These are phyloP conservation scores for Coptodon rendalli DNA, from an alignment of 2,113 vertebrate species.

Conservation along the genomic window DNA sequence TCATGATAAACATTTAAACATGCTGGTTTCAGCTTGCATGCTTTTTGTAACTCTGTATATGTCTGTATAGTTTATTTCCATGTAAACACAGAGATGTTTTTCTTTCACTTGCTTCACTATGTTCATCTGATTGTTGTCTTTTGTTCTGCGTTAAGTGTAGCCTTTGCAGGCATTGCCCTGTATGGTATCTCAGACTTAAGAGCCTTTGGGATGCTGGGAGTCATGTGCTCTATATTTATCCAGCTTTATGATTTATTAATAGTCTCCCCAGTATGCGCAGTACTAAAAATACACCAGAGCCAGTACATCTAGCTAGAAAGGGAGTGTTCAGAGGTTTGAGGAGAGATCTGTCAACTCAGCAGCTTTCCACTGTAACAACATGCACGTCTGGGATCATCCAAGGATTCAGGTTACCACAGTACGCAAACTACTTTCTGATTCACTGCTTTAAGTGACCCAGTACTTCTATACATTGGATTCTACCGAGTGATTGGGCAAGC, in stretches of 20 bases:
- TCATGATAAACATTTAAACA: neutral
- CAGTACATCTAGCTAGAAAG: conserved; percentile 24
- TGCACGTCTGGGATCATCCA: conserved; percentile 30
- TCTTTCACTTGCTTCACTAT: neutral
- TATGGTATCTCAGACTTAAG: conserved; percentile 8
- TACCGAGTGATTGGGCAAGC: neutral
- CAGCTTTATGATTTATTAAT: conserved; percentile 70
- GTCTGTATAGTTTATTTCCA: neutral
- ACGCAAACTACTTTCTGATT: conserved; percentile 17
- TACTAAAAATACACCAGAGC: conserved; percentile 63
- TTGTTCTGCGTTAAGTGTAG: neutral
- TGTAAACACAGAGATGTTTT: neutral
- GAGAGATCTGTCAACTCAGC: conserved; percentile 42
- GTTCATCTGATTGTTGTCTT: neutral
- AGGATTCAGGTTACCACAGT: conserved; percentile 43
- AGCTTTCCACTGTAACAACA: conserved; percentile 27
- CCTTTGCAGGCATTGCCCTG: neutral
- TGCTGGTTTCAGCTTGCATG: neutral
- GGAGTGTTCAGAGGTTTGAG: neutral
- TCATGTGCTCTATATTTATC: conserved; percentile 62
- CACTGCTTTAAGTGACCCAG: conserved; percentile 12
- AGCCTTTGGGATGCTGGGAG: conserved; percentile 31
- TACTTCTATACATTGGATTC: neutral
- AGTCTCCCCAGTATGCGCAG: conserved; percentile 54
- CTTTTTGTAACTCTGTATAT: neutral